Evolutionary conservation across 2,113 vertebrate genomes (phyloP).

Genomic region (Embiotoca jacksoni): DNA sequence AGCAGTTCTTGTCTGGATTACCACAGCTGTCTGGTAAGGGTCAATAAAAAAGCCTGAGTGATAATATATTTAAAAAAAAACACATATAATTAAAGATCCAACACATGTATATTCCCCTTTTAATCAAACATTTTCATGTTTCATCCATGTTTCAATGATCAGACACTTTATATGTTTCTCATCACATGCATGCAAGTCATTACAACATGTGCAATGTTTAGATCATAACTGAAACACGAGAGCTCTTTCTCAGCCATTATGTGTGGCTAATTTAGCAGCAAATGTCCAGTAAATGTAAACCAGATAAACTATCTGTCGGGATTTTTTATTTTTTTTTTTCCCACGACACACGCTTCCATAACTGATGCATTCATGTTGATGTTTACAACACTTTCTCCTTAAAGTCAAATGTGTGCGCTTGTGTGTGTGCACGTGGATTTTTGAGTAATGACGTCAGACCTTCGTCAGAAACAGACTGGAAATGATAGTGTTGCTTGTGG

Average conservation of each 20-base stretch:
- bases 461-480: neutral
- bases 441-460: conserved; percentile 14
- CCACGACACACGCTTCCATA: conserved; percentile 23
- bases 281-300: conserved; percentile 52
- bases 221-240: conserved; percentile 17
- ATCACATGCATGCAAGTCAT: conserved; percentile 51
- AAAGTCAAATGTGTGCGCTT: conserved; percentile 20
- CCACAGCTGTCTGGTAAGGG: conserved; percentile 22
- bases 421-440: conserved; percentile 13
- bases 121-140: conserved; percentile 38
- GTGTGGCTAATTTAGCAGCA: conserved; percentile 24
- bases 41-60: conserved; percentile 34
- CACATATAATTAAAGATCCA: neutral
- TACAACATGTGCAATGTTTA: conserved; percentile 32
- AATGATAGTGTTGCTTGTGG: neutral
- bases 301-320: conserved; percentile 46
- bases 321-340: conserved; percentile 3
- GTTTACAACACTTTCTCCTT: conserved; percentile 48
- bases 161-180: conserved; percentile 45
- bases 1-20: conserved; percentile 33
- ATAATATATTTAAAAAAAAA: neutral
- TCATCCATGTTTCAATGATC: conserved; percentile 44
- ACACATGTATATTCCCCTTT: neutral
- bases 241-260: neutral
- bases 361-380: conserved; percentile 61